These are phyloP conservation scores for Cheilosia impressa DNA, from an alignment of 2,888 invertebrate genomes.

Conservation along the genomic window DNA sequence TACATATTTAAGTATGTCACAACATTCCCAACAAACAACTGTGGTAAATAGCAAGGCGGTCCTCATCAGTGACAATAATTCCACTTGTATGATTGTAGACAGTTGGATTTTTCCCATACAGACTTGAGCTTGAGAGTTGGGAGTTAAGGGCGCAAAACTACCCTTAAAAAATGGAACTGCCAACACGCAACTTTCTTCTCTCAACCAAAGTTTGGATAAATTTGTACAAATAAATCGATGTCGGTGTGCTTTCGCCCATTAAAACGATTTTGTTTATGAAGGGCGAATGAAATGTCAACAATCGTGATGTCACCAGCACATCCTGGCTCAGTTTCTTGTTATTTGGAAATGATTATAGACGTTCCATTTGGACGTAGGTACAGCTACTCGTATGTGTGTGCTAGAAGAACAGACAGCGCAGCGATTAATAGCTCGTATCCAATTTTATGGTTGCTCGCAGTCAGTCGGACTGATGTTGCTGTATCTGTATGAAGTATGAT, in stretches of 20 bases:
- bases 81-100: constrained; percentile 4
- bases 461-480: neutral
- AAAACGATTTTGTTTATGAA: neutral
- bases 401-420: neutral
- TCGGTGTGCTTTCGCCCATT: neutral
- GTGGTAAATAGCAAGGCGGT: neutral
- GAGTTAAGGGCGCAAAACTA: neutral
- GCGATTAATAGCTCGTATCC: neutral
- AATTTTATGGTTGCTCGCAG: neutral
- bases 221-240: constrained; percentile 4
- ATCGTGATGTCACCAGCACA: constrained; percentile 11
- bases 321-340: neutral
- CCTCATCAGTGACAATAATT: neutral
- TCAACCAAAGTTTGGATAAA: neutral
- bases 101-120: neutral
- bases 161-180: neutral
- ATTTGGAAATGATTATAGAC: neutral
- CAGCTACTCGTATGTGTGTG: no score
- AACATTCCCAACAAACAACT: neutral
- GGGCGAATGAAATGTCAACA: constrained; percentile 7
- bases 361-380: neutral
- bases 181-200: constrained; percentile 1
- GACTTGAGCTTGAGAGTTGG: no score
- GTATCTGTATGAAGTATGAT: no score
- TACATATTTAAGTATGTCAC: no score